Base-by-base conservation (phyloP, 2,113 vertebrate genomes). In the Psettodes erumei region DNA sequence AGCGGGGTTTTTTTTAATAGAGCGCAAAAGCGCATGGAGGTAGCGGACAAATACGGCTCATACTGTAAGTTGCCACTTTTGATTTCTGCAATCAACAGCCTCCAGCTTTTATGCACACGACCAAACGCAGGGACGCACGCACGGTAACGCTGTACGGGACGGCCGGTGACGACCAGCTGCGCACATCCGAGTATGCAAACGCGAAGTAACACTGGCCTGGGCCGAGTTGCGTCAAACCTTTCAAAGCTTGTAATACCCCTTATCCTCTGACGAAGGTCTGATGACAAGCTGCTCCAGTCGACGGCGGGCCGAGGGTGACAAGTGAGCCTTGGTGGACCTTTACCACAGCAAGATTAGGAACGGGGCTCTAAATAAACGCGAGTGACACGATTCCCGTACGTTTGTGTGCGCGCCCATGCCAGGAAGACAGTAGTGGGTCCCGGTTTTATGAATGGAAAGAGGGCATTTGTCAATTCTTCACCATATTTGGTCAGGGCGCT, bases 261-360 rank as follows among this genome's bases (percentile, higher is more conserved):
- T 90, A 94, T 93, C 94, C 92, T 92, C 91, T 93, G 93, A 94
- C 89, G 92, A 92, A 94, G 89, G 90, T 93, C 90, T 87, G 87
- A 92, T 89, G 93, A 92, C 90, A 93, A 93, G 93, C 92, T 76
- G 84, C 89, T 87, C 81, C 77, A 81, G 86, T 93, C 93, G 92
- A 89, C 90, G 90, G 92, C 91, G 85, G 91, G 87, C 81, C 48
- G 48, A 71, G 75, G 71, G 73, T 82, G 81, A 89, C 56, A 84
- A 73, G 84, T 71, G 82, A 81, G 87, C 69, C 77, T 32, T 59
- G 72, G 43, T 54, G 73, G 67, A 86, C 85, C 75, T 84, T 83
- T 67, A 88, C 74, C 74, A 77, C 79, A 64, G 68, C 38, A 21
- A 84, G 82, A 88, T 86, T 85, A 91, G 27, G 77, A 77, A 59